phyloP scores from a whole-genome alignment of 64 coral and sea anemone genomes.

The Hydrozoanthus tunicans region DNA sequence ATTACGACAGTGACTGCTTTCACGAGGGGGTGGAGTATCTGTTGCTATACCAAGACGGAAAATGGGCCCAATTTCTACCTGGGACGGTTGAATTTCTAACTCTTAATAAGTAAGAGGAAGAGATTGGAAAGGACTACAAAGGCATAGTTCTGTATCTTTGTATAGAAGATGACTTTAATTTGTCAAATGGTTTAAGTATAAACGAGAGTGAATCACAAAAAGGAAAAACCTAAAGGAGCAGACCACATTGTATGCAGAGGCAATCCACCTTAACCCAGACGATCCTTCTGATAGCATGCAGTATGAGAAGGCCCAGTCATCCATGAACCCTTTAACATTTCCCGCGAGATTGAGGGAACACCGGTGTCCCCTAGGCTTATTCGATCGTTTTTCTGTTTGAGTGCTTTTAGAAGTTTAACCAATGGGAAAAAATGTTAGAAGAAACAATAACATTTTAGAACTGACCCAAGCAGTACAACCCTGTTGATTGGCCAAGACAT shows the following conservation, averaged over 20 bases:
- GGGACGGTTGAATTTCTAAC: slow-evolving; percentile 45
- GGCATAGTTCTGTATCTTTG: slow-evolving; percentile 66
- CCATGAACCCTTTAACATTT: too few species aligned
- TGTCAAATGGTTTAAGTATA: slow-evolving; percentile 3
- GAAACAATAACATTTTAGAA: too few species aligned
- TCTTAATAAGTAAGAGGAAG: slow-evolving; percentile 65
- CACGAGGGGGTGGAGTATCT: slow-evolving; percentile 38
- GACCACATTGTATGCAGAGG: background rate
- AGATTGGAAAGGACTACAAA: slow-evolving; percentile 74
- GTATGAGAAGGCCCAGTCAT: too few species aligned
- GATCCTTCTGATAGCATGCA: too few species aligned
- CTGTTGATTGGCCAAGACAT: too few species aligned
- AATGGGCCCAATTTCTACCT: slow-evolving; percentile 66
- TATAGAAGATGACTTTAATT: slow-evolving; percentile 61
- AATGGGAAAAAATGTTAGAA: too few species aligned
- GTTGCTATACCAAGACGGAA: slow-evolving; percentile 62
- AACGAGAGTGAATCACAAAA: slow-evolving; percentile 11
- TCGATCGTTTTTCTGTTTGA: too few species aligned
- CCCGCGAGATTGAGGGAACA: too few species aligned
- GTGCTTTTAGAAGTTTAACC: too few species aligned
- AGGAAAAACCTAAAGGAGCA: background rate
- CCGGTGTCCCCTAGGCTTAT: too few species aligned
- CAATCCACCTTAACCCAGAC: too few species aligned
- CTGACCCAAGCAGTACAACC: too few species aligned
- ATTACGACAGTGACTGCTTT: slow-evolving; percentile 64